phyloP scores from a whole-genome alignment of 1,140 invertebrate genomes.

The Melitaea cinxia region DNA sequence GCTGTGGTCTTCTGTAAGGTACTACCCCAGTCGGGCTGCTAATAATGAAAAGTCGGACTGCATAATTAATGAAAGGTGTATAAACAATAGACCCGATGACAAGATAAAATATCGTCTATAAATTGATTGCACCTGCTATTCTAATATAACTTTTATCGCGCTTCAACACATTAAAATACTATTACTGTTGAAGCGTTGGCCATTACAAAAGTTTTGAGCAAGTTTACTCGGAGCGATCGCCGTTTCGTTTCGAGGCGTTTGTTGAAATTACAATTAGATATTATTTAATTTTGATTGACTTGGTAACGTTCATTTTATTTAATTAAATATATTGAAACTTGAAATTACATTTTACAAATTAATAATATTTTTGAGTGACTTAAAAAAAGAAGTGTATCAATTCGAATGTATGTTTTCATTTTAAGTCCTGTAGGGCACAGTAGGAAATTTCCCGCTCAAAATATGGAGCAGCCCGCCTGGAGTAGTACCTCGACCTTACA shows the following conservation, averaged over 20 bases:
- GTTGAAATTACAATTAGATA: neutral
- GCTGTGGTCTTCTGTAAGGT: too few relatives aligned
- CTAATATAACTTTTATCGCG: conserved; percentile 15
- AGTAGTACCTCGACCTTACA: too few relatives aligned
- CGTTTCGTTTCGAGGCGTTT: neutral
- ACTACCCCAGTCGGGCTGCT: too few relatives aligned
- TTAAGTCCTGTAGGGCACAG: too few relatives aligned
- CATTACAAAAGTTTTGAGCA: conserved; percentile 24
- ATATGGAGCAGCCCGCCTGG: too few relatives aligned
- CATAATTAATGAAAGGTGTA: neutral
- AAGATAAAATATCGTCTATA: neutral
- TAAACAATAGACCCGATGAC: neutral
- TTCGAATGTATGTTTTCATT: too few relatives aligned
- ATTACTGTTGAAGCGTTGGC: conserved; percentile 17
- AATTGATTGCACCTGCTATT: conserved; percentile 16
- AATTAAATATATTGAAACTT: neutral
- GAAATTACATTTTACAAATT: neutral
- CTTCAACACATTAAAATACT: conserved; percentile 28
- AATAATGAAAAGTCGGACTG: too few relatives aligned
- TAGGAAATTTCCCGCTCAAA: too few relatives aligned
- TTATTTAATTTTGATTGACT: neutral
- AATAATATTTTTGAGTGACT: too few relatives aligned
- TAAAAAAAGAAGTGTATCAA: too few relatives aligned
- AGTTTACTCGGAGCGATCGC: neutral
- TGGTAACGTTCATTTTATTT: neutral